Evolutionary conservation across 1,140 invertebrate species (phyloP).

Genomic region (Bombus difficillimus): DNA sequence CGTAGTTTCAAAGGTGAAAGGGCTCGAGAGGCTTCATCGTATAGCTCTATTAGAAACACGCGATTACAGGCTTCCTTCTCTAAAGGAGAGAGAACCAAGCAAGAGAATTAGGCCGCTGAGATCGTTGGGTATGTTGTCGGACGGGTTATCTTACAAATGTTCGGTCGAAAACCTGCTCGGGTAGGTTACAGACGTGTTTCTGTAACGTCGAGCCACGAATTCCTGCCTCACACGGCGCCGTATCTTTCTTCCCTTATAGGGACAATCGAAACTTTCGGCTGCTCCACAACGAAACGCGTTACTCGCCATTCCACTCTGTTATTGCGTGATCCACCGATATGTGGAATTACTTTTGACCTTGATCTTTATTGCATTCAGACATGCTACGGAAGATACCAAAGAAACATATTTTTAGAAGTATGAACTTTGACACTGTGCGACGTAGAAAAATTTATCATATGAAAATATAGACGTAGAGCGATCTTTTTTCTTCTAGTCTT

Average conservation of each 20-base stretch:
- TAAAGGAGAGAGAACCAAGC: conserved; percentile 25
- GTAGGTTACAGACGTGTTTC: conserved; percentile 70
- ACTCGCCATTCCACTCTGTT: neutral
- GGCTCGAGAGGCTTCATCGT: conserved; percentile 43
- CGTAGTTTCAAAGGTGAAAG: conserved; percentile 59
- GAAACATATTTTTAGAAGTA: neutral
- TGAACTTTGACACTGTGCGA: neutral
- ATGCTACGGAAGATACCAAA: neutral
- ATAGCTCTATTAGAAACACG: conserved; percentile 63
- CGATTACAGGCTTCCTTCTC: conserved; percentile 50
- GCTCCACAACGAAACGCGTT: neutral
- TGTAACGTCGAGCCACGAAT: conserved; percentile 67
- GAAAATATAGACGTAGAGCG: too few relatives aligned
- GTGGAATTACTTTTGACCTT: neutral
- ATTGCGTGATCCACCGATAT: neutral
- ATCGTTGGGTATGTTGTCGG: conserved; percentile 66
- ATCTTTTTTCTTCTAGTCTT: too few relatives aligned
- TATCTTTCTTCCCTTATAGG: conserved; percentile 38
- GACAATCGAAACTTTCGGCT: conserved; percentile 55
- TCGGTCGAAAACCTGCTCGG: conserved; percentile 67
- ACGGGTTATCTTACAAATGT: conserved; percentile 72
- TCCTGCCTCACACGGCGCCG: conserved; percentile 64
- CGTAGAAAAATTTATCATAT: neutral
- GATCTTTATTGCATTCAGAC: neutral
- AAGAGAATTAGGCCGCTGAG: conserved; percentile 64